Evolutionary conservation across 2,888 invertebrate species (phyloP), one percentile per base, ranked within the genome.

Genomic region (Drosophila meridionalis): DNA sequence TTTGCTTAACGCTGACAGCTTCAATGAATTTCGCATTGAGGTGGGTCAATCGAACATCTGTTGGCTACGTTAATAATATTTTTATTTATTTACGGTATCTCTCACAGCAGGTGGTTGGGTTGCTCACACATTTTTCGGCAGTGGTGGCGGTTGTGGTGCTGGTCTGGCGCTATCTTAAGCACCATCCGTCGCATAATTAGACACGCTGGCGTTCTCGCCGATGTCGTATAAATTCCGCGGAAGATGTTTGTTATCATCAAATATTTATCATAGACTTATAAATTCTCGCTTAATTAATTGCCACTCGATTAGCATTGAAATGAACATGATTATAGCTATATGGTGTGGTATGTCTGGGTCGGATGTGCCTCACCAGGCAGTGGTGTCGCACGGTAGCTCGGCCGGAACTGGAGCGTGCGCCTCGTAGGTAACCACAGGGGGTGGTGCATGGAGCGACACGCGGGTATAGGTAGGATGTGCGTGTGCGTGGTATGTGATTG

Each of bases 221-320:
- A 9, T 53, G 52, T 28, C 38, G 40, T 60, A 68, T 87, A 70
- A 73, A 73, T 78, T 55, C 67, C 57, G 64, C 68, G 72, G 63
- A 84, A 84, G 78, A 73, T 78, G 82, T 62, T 57, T 57, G 71
- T 67, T 72, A 81, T 78, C 81, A 60, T 68, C 47, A 57, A 61
- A 81, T 76, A 43, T 73, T 48, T 62, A 73, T 75, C 68, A 47
- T 62, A 20, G 38, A 61, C 59, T 71, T 68, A 68, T 71, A 42
- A 77, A 76, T 72, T 62, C 61, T 63, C 71, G 76, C 72, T 80
- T 83, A 87, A 90, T 87, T 84, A 83, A 87, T 89, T 83, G 77
- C 73, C 80, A 69, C 70, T n/a, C 53, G 50, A 85, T 85, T 83
- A 78, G 72, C 87, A 88, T 86, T 78, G 73, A 77, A 82, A 75